Evolutionary conservation across 2,888 invertebrate genomes (phyloP).

Genomic region (Caenorhabditis panamensis): DNA sequence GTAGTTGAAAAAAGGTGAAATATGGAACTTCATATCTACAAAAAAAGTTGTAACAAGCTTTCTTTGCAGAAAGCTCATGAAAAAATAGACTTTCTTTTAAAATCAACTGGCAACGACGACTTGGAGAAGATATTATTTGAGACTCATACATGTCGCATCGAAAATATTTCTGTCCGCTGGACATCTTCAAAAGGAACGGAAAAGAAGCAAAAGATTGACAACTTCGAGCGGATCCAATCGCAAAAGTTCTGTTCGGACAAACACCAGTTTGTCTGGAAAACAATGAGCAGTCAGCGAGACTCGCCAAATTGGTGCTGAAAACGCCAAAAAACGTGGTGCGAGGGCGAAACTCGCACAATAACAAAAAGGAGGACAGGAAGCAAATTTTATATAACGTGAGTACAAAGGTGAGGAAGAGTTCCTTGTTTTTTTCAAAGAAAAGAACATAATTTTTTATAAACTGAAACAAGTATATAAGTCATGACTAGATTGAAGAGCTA

Average conservation of each 20-base stretch:
- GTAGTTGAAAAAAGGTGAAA: too few species aligned
- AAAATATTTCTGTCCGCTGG: too few species aligned
- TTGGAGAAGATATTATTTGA: too few species aligned
- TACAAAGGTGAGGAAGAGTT: conserved; percentile 1
- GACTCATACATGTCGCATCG: too few species aligned
- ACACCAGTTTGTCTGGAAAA: neutral
- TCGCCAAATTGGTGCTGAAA: neutral
- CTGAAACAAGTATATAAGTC: too few species aligned
- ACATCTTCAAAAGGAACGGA: neutral
- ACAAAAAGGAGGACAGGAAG: conserved; percentile 3
- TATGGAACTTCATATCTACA: too few species aligned
- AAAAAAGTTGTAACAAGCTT: too few species aligned
- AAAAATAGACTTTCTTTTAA: too few species aligned
- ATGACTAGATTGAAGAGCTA: neutral
- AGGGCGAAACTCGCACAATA: neutral
- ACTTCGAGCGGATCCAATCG: neutral
- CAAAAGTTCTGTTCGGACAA: neutral
- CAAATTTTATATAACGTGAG: conserved; percentile 9
- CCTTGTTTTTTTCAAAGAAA: neutral
- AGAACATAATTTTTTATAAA: too few species aligned
- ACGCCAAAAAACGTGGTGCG: conserved; percentile 1
- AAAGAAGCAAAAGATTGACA: neutral
- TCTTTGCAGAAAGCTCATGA: too few species aligned
- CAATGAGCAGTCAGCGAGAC: neutral
- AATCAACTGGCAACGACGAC: too few species aligned